phyloP scores from a whole-genome alignment of 37 sponge, comb jelly and placozoan genomes.

The Hormiphora californensis region DNA sequence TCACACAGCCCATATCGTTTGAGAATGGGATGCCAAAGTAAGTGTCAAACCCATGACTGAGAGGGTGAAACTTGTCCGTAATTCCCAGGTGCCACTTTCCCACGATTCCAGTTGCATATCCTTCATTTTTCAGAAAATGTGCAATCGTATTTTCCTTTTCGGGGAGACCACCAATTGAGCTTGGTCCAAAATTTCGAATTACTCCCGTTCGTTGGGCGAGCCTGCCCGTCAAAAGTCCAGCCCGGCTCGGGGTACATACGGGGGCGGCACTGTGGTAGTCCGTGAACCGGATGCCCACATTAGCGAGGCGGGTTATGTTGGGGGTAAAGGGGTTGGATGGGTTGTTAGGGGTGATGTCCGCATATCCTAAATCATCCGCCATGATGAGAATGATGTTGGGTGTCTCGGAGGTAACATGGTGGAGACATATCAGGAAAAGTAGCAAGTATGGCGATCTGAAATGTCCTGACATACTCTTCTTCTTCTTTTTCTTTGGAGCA shows the following conservation, averaged over 20 bases:
- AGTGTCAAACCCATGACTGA: slow-evolving; percentile 60
- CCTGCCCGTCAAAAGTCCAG: slow-evolving; percentile 64
- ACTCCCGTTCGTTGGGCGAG: background rate
- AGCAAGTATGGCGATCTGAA: too few species aligned
- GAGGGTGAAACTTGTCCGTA: slow-evolving; percentile 46
- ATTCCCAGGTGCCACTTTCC: slow-evolving; percentile 69
- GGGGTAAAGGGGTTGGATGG: background rate
- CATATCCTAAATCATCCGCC: slow-evolving; percentile 48
- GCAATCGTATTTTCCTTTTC: slow-evolving; percentile 61
- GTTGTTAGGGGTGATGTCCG: slow-evolving; percentile 13
- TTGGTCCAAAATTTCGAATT: slow-evolving; percentile 24
- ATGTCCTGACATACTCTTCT: too few species aligned
- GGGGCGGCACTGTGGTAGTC: slow-evolving; percentile 67
- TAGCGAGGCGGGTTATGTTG: slow-evolving; percentile 60
- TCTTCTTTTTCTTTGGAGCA: too few species aligned
- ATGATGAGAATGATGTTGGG: slow-evolving; percentile 38
- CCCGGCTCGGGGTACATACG: slow-evolving; percentile 64
- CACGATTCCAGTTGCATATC: slow-evolving; percentile 61
- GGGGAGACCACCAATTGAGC: slow-evolving; percentile 59
- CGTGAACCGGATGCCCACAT: slow-evolving; percentile 59
- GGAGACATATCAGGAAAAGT: too few species aligned
- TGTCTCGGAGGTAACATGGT: too few species aligned
- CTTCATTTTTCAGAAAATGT: slow-evolving; percentile 54
- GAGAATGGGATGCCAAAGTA: slow-evolving; percentile 63
- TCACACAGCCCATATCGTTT: slow-evolving; percentile 63